Evolutionary conservation across 2,113 vertebrate species (phyloP), one percentile per base, ranked within the genome.

Genomic region (Leptobrachium ailaonicum): DNA sequence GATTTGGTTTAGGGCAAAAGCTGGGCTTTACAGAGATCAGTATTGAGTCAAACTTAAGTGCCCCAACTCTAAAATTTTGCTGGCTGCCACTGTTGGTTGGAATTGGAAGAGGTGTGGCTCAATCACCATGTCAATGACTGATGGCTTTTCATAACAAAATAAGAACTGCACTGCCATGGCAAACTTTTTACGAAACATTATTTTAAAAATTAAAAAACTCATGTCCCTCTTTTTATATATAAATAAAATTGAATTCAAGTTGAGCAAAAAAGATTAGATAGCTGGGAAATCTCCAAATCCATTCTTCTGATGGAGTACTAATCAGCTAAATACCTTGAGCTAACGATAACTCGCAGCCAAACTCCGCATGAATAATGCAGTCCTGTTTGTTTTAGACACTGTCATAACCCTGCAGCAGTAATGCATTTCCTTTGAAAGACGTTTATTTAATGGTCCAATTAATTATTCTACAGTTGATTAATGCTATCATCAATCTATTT

Each of bases 361-460:
- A 66, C 43, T 68, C 45, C 11, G 14, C 43, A 77, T 72, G 70
- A 82, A 60, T 77, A 82, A 82, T 74, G 53, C 63, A 79, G 53
- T 41, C 62, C 53, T 77, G 14, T 43, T 58, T 7, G 7, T 73
- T 14, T 67, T 9, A 41, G 45, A 12, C 74, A 68, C 72, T 43
- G 66, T 63, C 78, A 56, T n/a, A 10, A 62, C 41, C 12, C 14
- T 68, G 6, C 2, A 10, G 42, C 6, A 62, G 4, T 42, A 75
- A 66, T 85, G 71, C 50, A 80, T 83, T 53, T 71, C 56, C 9
- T 81, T 71, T 80, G 53, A 80, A 82, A 74, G 70, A 54, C 2
- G 66, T 76, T 43, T 43, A 73, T 76, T 63, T 45, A 62, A 72
- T 79, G 42, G 41, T 3, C 63, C n/a, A 42, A 32, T 83, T 83